phyloP scores from a whole-genome alignment of 2,113 vertebrate genomes.

The Barbus barbus region DNA sequence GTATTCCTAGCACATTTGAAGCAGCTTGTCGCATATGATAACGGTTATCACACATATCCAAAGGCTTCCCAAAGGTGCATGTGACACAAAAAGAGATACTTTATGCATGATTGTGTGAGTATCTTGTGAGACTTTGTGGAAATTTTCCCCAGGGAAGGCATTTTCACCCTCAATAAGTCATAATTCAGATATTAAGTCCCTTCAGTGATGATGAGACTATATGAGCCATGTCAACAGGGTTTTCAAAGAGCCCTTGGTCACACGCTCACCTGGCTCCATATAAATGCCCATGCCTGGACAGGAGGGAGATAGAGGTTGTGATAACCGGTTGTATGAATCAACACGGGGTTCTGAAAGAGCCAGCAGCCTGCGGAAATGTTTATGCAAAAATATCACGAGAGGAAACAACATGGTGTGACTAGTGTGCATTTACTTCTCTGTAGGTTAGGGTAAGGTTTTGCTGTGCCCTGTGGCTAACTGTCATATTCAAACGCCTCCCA shows the following conservation, averaged over 20 bases:
- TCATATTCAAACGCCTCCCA: constrained; percentile 42
- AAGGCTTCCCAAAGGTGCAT: constrained; percentile 43
- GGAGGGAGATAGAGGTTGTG: constrained; percentile 9
- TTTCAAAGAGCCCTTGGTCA: constrained; percentile 26
- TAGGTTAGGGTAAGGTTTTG: constrained; percentile 63
- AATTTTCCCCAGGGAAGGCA: constrained; percentile 58
- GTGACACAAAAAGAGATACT: constrained; percentile 4
- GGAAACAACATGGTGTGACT: constrained; percentile 54
- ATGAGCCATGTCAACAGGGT: constrained; percentile 45
- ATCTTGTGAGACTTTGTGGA: constrained; percentile 53
- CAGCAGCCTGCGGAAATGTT: constrained; percentile 53
- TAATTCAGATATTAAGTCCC: constrained; percentile 53
- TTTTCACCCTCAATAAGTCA: constrained; percentile 52
- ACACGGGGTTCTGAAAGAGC: constrained; percentile 42
- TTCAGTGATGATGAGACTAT: constrained; percentile 58
- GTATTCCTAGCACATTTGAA: constrained; percentile 60
- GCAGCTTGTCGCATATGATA: constrained; percentile 68
- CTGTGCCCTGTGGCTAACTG: constrained; percentile 53
- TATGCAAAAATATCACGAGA: constrained; percentile 54
- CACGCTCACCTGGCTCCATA: not conserved
- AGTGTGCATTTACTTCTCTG: constrained; percentile 61
- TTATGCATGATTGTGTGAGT: constrained; percentile 40
- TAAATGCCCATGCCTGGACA: constrained; percentile 3
- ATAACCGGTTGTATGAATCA: constrained; percentile 20
- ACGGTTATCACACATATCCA: constrained; percentile 57